Conservation (phyloP, 2,113 vertebrate species). For the Hoplias malabaricus region DNA sequence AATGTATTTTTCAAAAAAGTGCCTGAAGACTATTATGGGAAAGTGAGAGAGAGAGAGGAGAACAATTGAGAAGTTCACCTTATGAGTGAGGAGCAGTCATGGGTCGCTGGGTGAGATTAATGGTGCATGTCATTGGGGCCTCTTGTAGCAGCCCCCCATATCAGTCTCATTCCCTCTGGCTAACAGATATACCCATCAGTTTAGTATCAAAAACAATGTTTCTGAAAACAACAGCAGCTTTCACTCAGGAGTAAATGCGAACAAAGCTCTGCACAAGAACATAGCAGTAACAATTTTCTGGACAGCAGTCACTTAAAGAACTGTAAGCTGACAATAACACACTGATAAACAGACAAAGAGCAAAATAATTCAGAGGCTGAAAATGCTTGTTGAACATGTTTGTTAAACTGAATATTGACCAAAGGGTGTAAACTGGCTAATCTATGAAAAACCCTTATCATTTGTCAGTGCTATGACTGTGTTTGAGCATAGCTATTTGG, state of each 20-base stretch:
- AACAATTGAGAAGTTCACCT: constrained; percentile 34
- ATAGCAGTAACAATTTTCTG: neutral
- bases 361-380: no score
- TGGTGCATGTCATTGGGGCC: constrained; percentile 63
- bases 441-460: neutral
- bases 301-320: no score
- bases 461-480: neutral
- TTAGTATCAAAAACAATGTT: constrained; percentile 39
- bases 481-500: no score
- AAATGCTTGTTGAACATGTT: no score
- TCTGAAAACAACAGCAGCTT: constrained; percentile 37
- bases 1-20: constrained; percentile 13
- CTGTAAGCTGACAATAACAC: neutral
- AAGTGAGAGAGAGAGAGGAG: neutral
- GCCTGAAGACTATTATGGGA: neutral
- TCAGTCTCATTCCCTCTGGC: constrained; percentile 44
- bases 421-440: neutral
- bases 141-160: constrained; percentile 41
- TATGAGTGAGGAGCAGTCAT: constrained; percentile 48
- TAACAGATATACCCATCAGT: constrained; percentile 34
- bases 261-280: neutral
- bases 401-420: no score
- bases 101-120: constrained; percentile 58
- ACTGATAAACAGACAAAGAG: no score
- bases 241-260: neutral